A percentile compares a stretch with the other conserved stretches of the same genome.
Evolutionary conservation across 1,140 invertebrate genomes (phyloP).

Genomic region (Chlorops oryzae): DNA sequence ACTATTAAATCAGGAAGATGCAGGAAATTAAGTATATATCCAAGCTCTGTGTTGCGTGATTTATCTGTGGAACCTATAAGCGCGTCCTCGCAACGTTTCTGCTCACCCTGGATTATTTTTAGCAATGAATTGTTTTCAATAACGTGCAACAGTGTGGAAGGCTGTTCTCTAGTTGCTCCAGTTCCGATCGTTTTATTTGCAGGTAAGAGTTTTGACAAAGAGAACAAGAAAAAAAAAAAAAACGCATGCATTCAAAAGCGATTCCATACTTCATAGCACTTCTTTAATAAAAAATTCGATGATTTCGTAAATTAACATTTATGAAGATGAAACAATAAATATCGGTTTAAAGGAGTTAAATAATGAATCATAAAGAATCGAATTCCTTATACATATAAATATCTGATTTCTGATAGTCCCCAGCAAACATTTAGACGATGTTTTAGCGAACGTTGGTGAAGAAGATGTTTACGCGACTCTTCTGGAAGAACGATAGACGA

Average conservation of each 20-base stretch:
- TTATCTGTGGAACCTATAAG: constrained; percentile 38
- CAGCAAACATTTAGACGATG: too few species aligned
- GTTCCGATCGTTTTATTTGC: constrained; percentile 67
- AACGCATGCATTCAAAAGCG: too few species aligned
- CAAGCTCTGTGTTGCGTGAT: constrained; percentile 60
- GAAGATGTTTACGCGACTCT: too few species aligned
- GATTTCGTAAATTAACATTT: constrained; percentile 46
- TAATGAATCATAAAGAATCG: too few species aligned
- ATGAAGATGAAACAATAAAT: constrained; percentile 31
- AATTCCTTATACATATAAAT: too few species aligned
- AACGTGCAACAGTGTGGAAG: constrained; percentile 61
- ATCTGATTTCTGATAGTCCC: too few species aligned
- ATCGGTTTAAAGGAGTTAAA: too few species aligned
- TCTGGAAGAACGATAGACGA: too few species aligned
- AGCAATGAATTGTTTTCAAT: constrained; percentile 71
- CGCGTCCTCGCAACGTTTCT: constrained; percentile 52
- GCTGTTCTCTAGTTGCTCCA: constrained; percentile 71
- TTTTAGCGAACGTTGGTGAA: too few species aligned
- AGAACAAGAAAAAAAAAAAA: too few species aligned
- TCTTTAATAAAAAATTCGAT: constrained; percentile 28
- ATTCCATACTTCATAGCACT: constrained; percentile 17
- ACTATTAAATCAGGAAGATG: constrained; percentile 21
- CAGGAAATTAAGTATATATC: constrained; percentile 19
- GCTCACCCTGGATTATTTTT: constrained; percentile 80
- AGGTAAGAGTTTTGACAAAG: constrained; percentile 33